phyloP scores from a whole-genome alignment of 2,888 invertebrate genomes.

The Aricia artaxerxes region DNA sequence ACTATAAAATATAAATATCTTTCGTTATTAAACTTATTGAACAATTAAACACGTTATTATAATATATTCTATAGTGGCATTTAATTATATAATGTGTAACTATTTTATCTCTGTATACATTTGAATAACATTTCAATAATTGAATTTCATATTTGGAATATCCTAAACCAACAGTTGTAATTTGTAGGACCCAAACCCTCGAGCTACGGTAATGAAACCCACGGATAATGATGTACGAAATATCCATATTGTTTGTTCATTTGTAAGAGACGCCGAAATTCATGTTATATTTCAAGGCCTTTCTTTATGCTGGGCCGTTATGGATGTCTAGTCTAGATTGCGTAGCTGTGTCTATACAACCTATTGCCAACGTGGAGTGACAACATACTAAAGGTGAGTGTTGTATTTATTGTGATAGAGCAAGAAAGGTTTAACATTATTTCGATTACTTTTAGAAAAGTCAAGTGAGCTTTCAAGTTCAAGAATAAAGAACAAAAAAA shows the following conservation, averaged over 20 bases:
- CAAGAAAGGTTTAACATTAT: too few relatives aligned
- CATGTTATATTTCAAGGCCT: not conserved
- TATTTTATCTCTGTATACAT: not conserved
- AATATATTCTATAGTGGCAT: too few relatives aligned
- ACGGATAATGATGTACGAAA: not conserved
- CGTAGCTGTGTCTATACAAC: too few relatives aligned
- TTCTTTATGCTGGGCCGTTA: too few relatives aligned
- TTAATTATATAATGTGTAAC: too few relatives aligned
- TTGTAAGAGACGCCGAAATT: not conserved
- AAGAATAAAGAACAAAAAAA: too few relatives aligned
- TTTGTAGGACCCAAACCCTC: not conserved
- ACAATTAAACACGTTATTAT: not conserved
- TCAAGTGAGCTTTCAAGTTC: too few relatives aligned
- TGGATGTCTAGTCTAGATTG: too few relatives aligned
- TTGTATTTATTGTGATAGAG: too few relatives aligned
- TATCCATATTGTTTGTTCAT: conserved; percentile 1
- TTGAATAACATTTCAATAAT: not conserved
- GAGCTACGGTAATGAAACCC: not conserved
- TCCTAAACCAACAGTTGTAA: conserved; percentile 16
- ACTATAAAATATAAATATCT: not conserved
- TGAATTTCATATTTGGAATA: not conserved
- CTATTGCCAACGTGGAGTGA: too few relatives aligned
- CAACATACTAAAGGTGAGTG: too few relatives aligned
- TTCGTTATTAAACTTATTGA: not conserved
- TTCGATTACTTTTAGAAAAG: too few relatives aligned